Conservation (phyloP, 2,797 vertebrate species). For the Clarias pachynema region DNA sequence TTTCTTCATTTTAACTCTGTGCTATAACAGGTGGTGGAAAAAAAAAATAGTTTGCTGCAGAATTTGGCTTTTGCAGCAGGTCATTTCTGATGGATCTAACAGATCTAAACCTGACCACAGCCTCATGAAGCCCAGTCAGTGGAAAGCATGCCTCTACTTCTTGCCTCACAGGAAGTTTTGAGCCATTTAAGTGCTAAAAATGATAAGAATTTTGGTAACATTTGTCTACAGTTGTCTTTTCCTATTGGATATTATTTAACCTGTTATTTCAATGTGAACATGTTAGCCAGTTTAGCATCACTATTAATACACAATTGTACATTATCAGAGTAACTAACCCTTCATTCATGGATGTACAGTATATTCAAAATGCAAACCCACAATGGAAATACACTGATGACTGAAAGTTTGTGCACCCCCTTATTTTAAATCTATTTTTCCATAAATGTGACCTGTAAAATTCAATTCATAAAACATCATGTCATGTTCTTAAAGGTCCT, state of each 20-base stretch:
- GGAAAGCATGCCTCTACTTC: not conserved
- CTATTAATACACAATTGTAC: not conserved
- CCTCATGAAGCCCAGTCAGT: not conserved
- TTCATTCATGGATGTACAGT: not conserved
- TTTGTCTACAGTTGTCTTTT: not conserved
- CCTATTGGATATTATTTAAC: not conserved
- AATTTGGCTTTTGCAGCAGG: constrained; percentile 47
- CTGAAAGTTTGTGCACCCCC: too few relatives aligned
- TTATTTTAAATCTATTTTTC: too few relatives aligned
- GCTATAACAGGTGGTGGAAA: constrained; percentile 54
- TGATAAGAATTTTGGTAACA: not conserved
- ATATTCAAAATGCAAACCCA: not conserved
- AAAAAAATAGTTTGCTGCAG: constrained; percentile 34
- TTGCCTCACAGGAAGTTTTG: not conserved
- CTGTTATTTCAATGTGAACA: not conserved
- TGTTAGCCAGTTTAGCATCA: not conserved
- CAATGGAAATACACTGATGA: not conserved
- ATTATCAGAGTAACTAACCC: not conserved
- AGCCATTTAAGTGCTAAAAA: not conserved
- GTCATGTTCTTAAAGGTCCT: too few relatives aligned
- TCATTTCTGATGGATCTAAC: constrained; percentile 30
- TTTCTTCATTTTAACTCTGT: constrained; percentile 32
- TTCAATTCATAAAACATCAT: too few relatives aligned
- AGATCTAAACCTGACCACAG: constrained; percentile 24
- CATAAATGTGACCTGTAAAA: too few relatives aligned